Base-by-base conservation (phyloP, 2,797 vertebrate genomes). In the Phrynocephalus guinanensis region DNA sequence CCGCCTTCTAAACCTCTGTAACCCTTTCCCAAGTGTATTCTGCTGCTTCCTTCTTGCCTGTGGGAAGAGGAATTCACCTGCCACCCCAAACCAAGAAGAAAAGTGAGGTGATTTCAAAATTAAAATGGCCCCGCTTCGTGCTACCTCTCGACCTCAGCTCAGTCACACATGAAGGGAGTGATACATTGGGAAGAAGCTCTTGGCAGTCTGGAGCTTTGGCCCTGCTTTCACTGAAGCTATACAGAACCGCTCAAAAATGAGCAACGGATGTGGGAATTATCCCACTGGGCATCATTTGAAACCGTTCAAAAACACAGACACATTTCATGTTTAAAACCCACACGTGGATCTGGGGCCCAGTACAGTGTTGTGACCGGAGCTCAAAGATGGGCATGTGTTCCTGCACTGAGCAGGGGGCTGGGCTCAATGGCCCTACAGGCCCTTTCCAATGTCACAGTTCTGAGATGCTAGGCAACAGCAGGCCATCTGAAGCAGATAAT, bases 191-290 rank as follows among this genome's bases (percentile, higher is more conserved):
- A 16, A 60, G 50, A 79, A 50, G 16, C 60, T 60, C 33, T 11
- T 22, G 26, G 56, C 28, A 38, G 70, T 83, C 48, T 90, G 75
- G 38, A 87, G 9, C 75, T 56, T 90, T 52, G 26, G 81, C 90
- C 87, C 28, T 52, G 28, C 63, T 63, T 90, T 85, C 82, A 91
- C 7, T 28, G 84, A 70, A 91, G 82, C 86, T 22, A 38, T 50
- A 20, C 52, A 78, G 77, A 91, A 84, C 18, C 90, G 73, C 67
- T 86, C 79, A 68, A 38, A 90, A 52, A 6, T 1, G 0, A 88
- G 84, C 9, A 81, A 44, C 2, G 6, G n/a, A 24, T 80, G 24
- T 7, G 3, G 85, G 5, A 6, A 87, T 76, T 82, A 70, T 33
- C 79, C 90, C 38, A 86, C 22, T 60, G 38, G 38, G 90, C 52